These are phyloP conservation scores for Hedya salicella DNA, from an alignment of 2,888 invertebrate species.

Conservation along the genomic window DNA sequence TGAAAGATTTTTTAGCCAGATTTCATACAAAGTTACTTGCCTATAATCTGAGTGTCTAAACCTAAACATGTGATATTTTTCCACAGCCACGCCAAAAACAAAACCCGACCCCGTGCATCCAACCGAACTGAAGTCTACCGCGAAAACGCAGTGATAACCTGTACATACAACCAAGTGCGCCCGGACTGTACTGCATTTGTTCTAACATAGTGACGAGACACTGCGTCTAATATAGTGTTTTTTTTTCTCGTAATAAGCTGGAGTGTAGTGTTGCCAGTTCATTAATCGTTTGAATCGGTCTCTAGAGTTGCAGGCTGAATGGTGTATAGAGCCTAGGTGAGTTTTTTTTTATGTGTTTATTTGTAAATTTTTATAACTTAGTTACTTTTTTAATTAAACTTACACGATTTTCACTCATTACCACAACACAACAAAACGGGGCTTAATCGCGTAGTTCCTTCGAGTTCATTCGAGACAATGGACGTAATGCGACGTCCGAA, in stretches of 20 bases:
- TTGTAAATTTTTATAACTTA: background rate
- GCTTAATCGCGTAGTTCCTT: no score
- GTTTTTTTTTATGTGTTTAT: background rate
- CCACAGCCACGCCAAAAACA: conserved; percentile 67
- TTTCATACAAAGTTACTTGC: no score
- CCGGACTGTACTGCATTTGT: conserved; percentile 21
- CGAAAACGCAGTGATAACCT: conserved; percentile 66
- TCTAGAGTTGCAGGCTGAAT: conserved; percentile 59
- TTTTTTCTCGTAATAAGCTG: conserved; percentile 21
- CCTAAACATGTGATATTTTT: no score
- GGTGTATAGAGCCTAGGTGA: conserved; percentile 50
- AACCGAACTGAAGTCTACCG: conserved; percentile 59
- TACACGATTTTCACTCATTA: no score
- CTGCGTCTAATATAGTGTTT: conserved; percentile 30
- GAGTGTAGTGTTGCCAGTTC: conserved; percentile 35
- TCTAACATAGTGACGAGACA: conserved; percentile 33
- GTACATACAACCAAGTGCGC: conserved; percentile 21
- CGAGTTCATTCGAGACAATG: no score
- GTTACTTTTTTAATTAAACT: no score
- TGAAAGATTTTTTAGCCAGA: no score
- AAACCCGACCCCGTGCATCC: conserved; percentile 62
- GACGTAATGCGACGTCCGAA: no score
- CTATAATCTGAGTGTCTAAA: no score
- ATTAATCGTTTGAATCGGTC: conserved; percentile 46
- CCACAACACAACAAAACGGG: no score